Evolutionary conservation across 30 jellyfish, hydroid and myxozoan genomes (phyloP), one percentile per base, ranked within the genome.

Genomic region (Mastigias papua): DNA sequence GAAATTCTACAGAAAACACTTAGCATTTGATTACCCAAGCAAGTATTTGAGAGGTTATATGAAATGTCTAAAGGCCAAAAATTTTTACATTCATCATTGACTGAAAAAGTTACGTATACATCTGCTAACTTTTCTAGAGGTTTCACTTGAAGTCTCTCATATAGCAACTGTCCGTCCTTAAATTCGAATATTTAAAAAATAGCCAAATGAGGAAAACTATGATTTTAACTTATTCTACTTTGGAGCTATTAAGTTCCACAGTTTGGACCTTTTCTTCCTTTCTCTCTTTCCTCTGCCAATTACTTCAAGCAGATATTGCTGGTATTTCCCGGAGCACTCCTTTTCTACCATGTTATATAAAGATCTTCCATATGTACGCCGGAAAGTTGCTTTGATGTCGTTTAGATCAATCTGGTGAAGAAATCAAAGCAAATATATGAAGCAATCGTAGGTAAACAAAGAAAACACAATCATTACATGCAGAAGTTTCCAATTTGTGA

Each of bases 291-390:
- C 89, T 51, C 85, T 94, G 61, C 97, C 97, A 69, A 95, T 86
- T 27, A 95, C 87, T 11, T 95, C 97, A 4, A 95, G 89, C 8
- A 95, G 81, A 48, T 76, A 76, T 10, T 84, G 67, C 30, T 64
- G 78, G n/a, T 85, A 90, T 33, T 85, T 89, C 5, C 78, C 91
- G 3, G 33, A 74, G 76, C 91, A 76, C 32, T 90, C 99, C 70
- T 95, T 86, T 48, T 95, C 97, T 8, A 95, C 92, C 97, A 95
- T 90, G 74, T 81, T 84, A 82, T 95, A 90, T 83, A 95, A 63
- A 8, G 97, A 82, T 23, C 98, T 81, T 0, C 99, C 99, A 48
- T 95, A 95, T 0, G 99, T 95, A 23, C 98, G 82, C 1, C 97
- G 96, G 79, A 85, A 95, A 23, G 97, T 78, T 23, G 85, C 94